Percentiles rank a stretch among this genome's conserved stretches.
These are phyloP conservation scores for Oscheius onirici DNA, from an alignment of 2,888 invertebrate genomes.

Conservation along the genomic window DNA sequence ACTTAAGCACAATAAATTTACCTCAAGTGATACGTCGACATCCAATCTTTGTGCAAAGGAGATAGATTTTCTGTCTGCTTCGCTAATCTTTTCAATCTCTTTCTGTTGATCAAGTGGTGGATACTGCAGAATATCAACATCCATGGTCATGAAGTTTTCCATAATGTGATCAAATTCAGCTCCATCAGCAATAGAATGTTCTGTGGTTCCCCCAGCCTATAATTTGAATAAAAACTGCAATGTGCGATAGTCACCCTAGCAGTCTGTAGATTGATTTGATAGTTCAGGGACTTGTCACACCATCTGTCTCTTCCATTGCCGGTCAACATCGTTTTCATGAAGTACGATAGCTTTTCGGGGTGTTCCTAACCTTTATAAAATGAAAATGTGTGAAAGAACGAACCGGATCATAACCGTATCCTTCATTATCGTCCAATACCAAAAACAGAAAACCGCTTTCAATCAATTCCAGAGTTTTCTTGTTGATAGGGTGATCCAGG, in stretches of 20 bases:
- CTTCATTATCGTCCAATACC: constrained; percentile 52
- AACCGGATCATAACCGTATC: constrained; percentile 52
- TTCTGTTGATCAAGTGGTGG: constrained; percentile 48
- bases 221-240: not conserved
- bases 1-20: too few relatives aligned
- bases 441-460: constrained; percentile 61
- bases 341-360: constrained; percentile 51
- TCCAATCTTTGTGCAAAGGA: constrained; percentile 53
- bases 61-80: constrained; percentile 36
- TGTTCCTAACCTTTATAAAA: constrained; percentile 40
- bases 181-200: constrained; percentile 65
- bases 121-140: constrained; percentile 41
- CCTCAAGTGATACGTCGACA: constrained; percentile 46
- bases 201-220: constrained; percentile 62
- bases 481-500: constrained; percentile 54
- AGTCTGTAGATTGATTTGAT: constrained; percentile 51
- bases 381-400: not conserved
- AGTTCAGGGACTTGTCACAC: constrained; percentile 67
- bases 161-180: constrained; percentile 67
- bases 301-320: constrained; percentile 64
- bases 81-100: constrained; percentile 35
- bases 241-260: constrained; percentile 39
- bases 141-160: constrained; percentile 63
- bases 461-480: constrained; percentile 53
- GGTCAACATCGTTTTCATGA: constrained; percentile 58